Percentiles rank a stretch among this genome's conserved stretches.
phyloP scores from a whole-genome alignment of 1,140 invertebrate genomes.

The Paracyclopina nana region DNA sequence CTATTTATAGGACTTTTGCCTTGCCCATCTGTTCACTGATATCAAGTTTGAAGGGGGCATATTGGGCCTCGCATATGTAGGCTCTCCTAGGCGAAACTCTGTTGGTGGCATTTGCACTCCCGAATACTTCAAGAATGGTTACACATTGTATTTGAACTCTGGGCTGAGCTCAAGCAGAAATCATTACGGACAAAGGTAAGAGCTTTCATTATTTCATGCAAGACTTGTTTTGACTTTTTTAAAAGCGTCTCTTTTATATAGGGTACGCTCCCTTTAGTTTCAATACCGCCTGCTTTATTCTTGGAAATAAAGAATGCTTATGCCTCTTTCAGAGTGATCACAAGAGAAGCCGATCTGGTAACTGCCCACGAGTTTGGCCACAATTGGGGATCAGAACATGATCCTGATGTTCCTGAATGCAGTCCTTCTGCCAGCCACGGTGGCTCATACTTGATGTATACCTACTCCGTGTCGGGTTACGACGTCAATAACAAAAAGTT shows the following conservation, averaged over 20 bases:
- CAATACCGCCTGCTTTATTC: too few relatives aligned
- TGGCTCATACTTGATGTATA: constrained; percentile 95
- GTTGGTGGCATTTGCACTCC: constrained; percentile 89
- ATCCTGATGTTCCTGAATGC: constrained; percentile 80
- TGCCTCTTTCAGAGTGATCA: constrained; percentile 43
- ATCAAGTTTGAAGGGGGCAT: constrained; percentile 88
- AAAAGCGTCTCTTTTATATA: too few relatives aligned
- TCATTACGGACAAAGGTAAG: constrained; percentile 67
- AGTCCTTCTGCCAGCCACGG: constrained; percentile 75
- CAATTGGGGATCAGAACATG: constrained; percentile 96
- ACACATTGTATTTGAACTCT: constrained; percentile 77
- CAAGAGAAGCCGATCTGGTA: constrained; percentile 82
- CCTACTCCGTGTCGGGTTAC: constrained; percentile 88
- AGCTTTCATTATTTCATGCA: too few relatives aligned
- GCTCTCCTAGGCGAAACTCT: constrained; percentile 67
- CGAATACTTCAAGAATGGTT: constrained; percentile 90
- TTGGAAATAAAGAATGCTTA: too few relatives aligned
- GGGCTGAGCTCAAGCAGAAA: constrained; percentile 77
- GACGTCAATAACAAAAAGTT: constrained; percentile 94
- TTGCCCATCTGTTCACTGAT: constrained; percentile 89
- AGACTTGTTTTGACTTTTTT: too few relatives aligned
- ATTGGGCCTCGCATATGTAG: constrained; percentile 82
- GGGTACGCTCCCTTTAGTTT: too few relatives aligned
- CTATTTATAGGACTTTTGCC: constrained; percentile 85
- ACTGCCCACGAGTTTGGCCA: constrained; percentile 92